A percentile compares a stretch with the other conserved stretches of the same genome.
Evolutionary conservation across 1,140 invertebrate species (phyloP).

Genomic region (Amphibalanus amphitrite): DNA sequence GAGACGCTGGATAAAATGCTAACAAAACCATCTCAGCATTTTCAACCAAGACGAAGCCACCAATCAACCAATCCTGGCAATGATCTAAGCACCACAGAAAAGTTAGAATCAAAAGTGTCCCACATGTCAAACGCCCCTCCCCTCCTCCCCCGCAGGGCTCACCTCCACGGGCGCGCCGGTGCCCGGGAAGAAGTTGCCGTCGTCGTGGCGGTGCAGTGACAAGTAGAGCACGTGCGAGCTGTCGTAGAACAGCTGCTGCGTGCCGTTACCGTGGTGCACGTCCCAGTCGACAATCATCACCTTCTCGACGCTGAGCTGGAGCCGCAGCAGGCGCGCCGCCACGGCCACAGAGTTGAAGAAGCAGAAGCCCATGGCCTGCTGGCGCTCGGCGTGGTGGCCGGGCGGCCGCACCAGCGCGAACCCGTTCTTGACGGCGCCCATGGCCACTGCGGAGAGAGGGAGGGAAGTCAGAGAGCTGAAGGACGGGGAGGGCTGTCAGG

Average conservation of each 20-base stretch:
- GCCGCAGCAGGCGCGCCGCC: slow-evolving; percentile 72
- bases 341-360: slow-evolving; percentile 99
- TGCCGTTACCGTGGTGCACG: slow-evolving; percentile 98
- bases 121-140: too few relatives aligned
- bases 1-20: too few relatives aligned
- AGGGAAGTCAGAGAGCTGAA: too few relatives aligned
- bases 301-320: slow-evolving; percentile 62
- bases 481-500: too few relatives aligned
- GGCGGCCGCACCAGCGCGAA: slow-evolving; percentile 81
- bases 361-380: slow-evolving; percentile 98
- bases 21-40: too few relatives aligned
- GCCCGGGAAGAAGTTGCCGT: slow-evolving; percentile 98
- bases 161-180: slow-evolving; percentile 75
- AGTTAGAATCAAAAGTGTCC: too few relatives aligned
- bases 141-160: too few relatives aligned
- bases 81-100: too few relatives aligned
- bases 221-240: slow-evolving; percentile 88
- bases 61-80: too few relatives aligned
- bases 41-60: too few relatives aligned
- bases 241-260: slow-evolving; percentile 95
- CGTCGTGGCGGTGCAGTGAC: slow-evolving; percentile 96
- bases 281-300: slow-evolving; percentile 40
- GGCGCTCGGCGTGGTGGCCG: slow-evolving; percentile 92
- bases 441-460: slow-evolving; percentile 35
- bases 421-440: slow-evolving; percentile 71